Evolutionary conservation across 2,797 vertebrate genomes (phyloP).

Genomic region (Mormyrops boulengeri): DNA sequence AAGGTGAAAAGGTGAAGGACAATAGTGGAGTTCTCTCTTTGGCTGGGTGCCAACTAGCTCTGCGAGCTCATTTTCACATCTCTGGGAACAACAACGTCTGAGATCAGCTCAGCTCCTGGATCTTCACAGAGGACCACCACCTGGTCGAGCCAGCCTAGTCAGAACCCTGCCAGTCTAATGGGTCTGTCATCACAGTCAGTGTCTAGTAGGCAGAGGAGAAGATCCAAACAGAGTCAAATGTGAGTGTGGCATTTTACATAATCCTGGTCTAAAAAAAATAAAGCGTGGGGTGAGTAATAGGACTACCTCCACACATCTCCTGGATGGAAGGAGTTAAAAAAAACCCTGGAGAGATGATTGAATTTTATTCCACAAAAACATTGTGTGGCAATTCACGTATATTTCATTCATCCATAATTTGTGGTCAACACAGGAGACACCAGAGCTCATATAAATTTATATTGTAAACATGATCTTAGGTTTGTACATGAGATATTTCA

Average conservation of each 20-base stretch:
- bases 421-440: neutral
- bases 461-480: neutral
- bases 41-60: constrained; percentile 58
- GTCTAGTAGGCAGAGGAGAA: constrained; percentile 57
- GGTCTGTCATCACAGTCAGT: constrained; percentile 62
- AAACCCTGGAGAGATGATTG: neutral
- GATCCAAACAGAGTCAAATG: neutral
- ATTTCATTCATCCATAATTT: constrained; percentile 9
- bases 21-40: constrained; percentile 53
- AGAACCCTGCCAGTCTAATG: constrained; percentile 61
- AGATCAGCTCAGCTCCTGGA: constrained; percentile 16
- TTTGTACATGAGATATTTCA: neutral
- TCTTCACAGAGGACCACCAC: constrained; percentile 39
- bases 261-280: neutral
- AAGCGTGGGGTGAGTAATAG: neutral
- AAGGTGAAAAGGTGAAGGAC: constrained; percentile 54
- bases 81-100: constrained; percentile 30
- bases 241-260: neutral
- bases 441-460: neutral
- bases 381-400: neutral
- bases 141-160: constrained; percentile 61
- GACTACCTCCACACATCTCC: neutral
- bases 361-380: neutral
- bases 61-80: constrained; percentile 29
- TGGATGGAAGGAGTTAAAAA: neutral